Evolutionary conservation across 2,888 invertebrate genomes (phyloP), one percentile per base, ranked within the genome.

Genomic region (Tigriopus californicus): DNA sequence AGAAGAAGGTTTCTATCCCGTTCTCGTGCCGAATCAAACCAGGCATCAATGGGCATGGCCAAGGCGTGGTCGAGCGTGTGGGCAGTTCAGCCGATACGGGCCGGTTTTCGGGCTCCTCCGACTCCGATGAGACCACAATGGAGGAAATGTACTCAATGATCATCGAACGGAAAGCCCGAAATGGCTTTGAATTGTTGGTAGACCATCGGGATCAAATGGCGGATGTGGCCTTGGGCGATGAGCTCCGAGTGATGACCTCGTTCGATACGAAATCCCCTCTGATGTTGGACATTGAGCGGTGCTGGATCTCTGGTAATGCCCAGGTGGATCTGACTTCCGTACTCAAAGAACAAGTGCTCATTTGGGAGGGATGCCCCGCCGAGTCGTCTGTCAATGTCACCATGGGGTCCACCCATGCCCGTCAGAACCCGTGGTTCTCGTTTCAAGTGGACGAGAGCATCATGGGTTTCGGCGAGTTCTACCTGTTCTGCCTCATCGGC

Each of bases 251-350:
- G 48, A 48, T 49, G 40, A 51, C 49, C n/a, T n/a, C 22, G 12
- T 49, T 58, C 15, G 33, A 58, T 11, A 49, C 58, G 11, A 15
- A 33, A 49, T 15, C 49, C n/a, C 49, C 20, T 18, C 49, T 58
- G 20, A 20, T 20, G 15, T 40, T 58, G 25, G 25, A 25, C 20
- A 44, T 58, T 15, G 58, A 58, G 49, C 58, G 33, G 20, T 58
- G 58, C 25, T 58, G 58, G 58, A 20, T 58, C n/a, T 25, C 58
- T n/a, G 40, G 25, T 25, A 48, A 58, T 22, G 44, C 58, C 33
- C 10, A 15, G 10, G 42, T 46, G n/a, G 56, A 56, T 25, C 22
- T 22, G 24, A 42, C 10, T 18, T 6, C 44, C 15, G 18, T 56
- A 1, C 13, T n/a, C n/a, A 33, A 48, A 15, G 58, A 58, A 33